Evolutionary conservation across 2,113 vertebrate species (phyloP).

Genomic region (Ptilorrhoa leucosticta): DNA sequence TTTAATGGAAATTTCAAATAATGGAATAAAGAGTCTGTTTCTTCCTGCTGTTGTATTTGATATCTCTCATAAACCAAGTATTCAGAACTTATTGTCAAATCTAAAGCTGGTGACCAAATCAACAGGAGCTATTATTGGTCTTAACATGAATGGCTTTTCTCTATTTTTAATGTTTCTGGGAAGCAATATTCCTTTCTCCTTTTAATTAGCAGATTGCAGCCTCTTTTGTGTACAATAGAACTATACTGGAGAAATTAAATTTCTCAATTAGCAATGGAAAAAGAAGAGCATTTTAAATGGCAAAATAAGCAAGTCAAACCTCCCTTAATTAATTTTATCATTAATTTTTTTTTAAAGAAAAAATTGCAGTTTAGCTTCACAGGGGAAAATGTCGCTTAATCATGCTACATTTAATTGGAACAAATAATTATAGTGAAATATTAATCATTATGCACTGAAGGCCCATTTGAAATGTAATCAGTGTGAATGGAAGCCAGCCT

Average conservation of each 20-base stretch:
- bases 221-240: background rate
- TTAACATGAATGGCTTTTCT: background rate
- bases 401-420: slow-evolving; percentile 54
- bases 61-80: background rate
- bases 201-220: background rate
- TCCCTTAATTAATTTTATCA: slow-evolving; percentile 49
- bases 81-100: background rate
- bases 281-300: background rate
- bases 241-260: background rate
- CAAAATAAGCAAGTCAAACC: slow-evolving; percentile 22
- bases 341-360: background rate
- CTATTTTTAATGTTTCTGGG: background rate
- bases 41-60: background rate
- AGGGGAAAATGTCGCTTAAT: slow-evolving; percentile 37
- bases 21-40: background rate
- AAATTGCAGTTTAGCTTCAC: background rate
- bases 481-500: background rate
- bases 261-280: background rate
- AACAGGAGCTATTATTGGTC: background rate
- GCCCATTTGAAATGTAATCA: slow-evolving; percentile 33
- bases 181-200: background rate
- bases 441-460: slow-evolving; percentile 27
- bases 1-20: background rate
- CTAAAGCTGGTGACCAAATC: background rate
- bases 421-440: slow-evolving; percentile 55